Conservation (phyloP, 2,888 invertebrate species). For the Sphecodes monilicornis region DNA sequence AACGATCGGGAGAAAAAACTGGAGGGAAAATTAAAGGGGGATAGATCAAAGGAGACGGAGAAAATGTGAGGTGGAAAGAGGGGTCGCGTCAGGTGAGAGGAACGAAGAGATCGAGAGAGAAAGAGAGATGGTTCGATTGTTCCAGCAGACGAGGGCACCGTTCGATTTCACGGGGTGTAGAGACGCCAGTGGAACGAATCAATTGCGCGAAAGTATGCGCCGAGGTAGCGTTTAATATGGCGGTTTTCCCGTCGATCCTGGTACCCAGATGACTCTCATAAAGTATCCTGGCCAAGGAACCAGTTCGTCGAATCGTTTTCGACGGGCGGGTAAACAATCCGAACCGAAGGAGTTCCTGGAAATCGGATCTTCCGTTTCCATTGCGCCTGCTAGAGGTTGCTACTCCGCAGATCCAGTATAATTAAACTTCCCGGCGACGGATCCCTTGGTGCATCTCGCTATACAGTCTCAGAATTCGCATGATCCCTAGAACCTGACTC, state of each 20-base stretch:
- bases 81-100: constrained; percentile 17
- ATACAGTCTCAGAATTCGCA: background rate
- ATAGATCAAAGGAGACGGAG: constrained; percentile 2
- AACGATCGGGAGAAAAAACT: constrained; percentile 24
- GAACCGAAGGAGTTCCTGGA: constrained; percentile 9
- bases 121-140: constrained; percentile 56
- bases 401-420: constrained; percentile 25
- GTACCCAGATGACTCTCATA: constrained; percentile 44
- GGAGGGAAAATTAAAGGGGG: constrained; percentile 2
- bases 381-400: constrained; percentile 34
- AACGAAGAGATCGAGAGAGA: constrained; percentile 12
- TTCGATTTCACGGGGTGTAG: constrained; percentile 65
- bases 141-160: constrained; percentile 57
- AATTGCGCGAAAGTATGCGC: constrained; percentile 64
- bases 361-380: constrained; percentile 48
- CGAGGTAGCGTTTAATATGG: constrained; percentile 60
- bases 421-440: constrained; percentile 27
- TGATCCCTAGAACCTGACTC: background rate
- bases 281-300: constrained; percentile 10
- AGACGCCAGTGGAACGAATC: constrained; percentile 64
- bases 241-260: constrained; percentile 37
- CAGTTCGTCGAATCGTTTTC: background rate
- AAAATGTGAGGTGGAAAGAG: constrained; percentile 4
- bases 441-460: background rate
- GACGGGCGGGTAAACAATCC: constrained; percentile 39